Conservation (phyloP, 2,113 vertebrate species). For the Tautogolabrus adspersus region DNA sequence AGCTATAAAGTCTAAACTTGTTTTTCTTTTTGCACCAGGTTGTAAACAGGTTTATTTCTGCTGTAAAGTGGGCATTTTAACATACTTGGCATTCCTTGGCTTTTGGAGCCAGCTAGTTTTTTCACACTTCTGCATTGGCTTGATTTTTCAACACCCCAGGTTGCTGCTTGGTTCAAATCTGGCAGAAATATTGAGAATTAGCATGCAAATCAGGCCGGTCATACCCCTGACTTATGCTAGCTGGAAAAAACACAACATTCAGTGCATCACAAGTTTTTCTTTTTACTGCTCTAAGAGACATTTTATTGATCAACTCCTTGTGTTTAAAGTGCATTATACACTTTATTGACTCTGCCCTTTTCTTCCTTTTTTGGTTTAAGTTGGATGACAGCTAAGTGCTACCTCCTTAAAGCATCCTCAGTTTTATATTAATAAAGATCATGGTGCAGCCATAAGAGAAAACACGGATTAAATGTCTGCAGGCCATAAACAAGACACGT, state of each 20-base stretch:
- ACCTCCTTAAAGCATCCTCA: background rate
- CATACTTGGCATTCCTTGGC: too few relatives aligned
- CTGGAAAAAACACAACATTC: constrained; percentile 24
- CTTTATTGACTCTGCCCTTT: background rate
- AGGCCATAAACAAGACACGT: constrained; percentile 9
- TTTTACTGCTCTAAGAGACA: constrained; percentile 1
- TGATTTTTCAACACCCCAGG: too few relatives aligned
- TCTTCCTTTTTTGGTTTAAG: background rate
- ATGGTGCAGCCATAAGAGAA: background rate
- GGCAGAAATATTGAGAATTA: constrained; percentile 43
- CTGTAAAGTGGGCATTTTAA: too few relatives aligned
- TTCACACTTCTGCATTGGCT: too few relatives aligned
- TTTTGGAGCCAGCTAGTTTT: too few relatives aligned
- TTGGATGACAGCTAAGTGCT: background rate
- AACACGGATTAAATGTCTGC: background rate
- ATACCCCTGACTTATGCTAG: constrained; percentile 4
- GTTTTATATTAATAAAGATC: background rate
- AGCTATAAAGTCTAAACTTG: too few relatives aligned
- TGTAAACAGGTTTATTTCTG: too few relatives aligned
- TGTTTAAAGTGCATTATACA: constrained; percentile 2
- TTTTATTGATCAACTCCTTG: background rate
- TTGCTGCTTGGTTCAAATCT: background rate
- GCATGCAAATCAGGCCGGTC: constrained; percentile 50
- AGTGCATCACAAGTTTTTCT: background rate
- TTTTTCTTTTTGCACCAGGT: too few relatives aligned